Conservation (phyloP, 2,113 vertebrate genomes). For the Vanacampus margaritifer region DNA sequence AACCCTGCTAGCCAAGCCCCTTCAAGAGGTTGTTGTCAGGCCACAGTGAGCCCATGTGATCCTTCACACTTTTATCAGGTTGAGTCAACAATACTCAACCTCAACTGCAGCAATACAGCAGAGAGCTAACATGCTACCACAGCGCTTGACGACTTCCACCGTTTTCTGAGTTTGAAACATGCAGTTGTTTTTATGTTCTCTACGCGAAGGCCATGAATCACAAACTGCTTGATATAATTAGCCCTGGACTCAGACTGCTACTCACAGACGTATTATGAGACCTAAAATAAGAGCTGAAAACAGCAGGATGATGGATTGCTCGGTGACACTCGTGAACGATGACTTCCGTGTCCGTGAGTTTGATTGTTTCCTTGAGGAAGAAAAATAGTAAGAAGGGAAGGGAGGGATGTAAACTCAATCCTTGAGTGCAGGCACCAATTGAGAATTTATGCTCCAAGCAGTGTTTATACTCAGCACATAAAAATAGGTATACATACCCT, state of each 20-base stretch:
- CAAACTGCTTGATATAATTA: constrained; percentile 47
- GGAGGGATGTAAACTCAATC: constrained; percentile 6
- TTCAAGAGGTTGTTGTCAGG: constrained; percentile 33
- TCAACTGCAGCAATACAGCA: constrained; percentile 26
- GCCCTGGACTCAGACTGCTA: constrained; percentile 16
- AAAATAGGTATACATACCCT: not conserved
- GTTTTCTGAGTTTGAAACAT: not conserved
- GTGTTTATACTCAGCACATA: not conserved
- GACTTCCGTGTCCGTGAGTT: constrained; percentile 66
- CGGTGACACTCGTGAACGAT: constrained; percentile 68
- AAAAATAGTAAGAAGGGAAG: constrained; percentile 56
- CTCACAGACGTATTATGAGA: constrained; percentile 39
- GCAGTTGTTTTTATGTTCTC: constrained; percentile 28
- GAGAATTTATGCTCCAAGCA: not conserved
- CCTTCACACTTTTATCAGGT: constrained; percentile 56
- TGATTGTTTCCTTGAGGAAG: constrained; percentile 69
- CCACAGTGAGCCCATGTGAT: constrained; percentile 24
- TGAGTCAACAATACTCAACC: constrained; percentile 47
- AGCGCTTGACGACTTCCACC: constrained; percentile 27
- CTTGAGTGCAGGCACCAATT: constrained; percentile 19
- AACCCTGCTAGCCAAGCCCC: not conserved
- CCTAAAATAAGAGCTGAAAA: constrained; percentile 65
- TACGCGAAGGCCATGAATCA: constrained; percentile 44
- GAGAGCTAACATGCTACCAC: constrained; percentile 26
- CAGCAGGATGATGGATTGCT: constrained; percentile 58